phyloP scores from a whole-genome alignment of 2,888 invertebrate species.

The Criorhina ranunculi region DNA sequence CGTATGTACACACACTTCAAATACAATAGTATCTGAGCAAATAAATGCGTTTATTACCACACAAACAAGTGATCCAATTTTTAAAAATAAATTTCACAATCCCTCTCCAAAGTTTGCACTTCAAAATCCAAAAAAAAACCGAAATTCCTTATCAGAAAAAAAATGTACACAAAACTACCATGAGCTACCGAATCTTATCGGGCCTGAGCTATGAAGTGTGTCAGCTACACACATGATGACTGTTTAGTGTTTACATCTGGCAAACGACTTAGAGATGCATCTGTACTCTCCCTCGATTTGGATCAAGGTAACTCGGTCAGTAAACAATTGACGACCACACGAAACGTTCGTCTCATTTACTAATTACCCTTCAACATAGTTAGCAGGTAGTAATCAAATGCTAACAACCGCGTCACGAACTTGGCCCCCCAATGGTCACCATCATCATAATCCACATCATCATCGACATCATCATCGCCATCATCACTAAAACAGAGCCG shows the following conservation, averaged over 20 bases:
- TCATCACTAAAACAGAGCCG: conserved; percentile 14
- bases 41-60: conserved; percentile 19
- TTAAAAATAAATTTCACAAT: conserved; percentile 54
- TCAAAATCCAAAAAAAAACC: neutral
- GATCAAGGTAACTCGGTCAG: conserved; percentile 68
- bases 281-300: conserved; percentile 26
- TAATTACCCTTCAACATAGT: conserved; percentile 49
- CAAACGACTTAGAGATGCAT: conserved; percentile 10
- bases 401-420: conserved; percentile 70
- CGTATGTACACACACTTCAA: conserved; percentile 18
- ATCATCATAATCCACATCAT: conserved; percentile 2
- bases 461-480: conserved; percentile 25
- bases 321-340: conserved; percentile 32
- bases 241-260: neutral
- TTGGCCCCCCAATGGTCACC: conserved; percentile 42
- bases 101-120: conserved; percentile 18
- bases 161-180: neutral
- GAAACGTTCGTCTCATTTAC: conserved; percentile 40
- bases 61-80: conserved; percentile 32
- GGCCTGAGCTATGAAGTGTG: conserved; percentile 29
- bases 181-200: conserved; percentile 23
- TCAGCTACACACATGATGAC: conserved; percentile 13
- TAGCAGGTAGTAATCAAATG: conserved; percentile 60
- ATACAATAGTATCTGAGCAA: conserved; percentile 1
- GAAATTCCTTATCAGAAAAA: conserved; percentile 22